These are phyloP conservation scores for Parnassius glacialis DNA, from an alignment of 2,888 invertebrate genomes.

Conservation along the genomic window DNA sequence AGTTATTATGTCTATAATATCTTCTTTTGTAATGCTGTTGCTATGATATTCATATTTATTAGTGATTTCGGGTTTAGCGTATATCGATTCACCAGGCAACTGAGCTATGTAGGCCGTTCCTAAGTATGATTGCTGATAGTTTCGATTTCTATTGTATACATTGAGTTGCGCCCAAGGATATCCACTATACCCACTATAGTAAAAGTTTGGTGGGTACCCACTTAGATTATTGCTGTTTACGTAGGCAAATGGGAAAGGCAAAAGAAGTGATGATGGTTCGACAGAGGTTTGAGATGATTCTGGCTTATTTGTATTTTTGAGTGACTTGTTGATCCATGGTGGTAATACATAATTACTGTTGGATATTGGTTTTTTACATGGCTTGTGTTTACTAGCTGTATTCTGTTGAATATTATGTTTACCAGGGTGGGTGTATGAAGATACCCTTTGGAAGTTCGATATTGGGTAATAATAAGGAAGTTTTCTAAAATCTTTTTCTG, in stretches of 20 bases:
- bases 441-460: conserved; percentile 49
- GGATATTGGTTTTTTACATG: conserved; percentile 29
- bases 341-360: conserved; percentile 25
- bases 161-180: conserved; percentile 44
- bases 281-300: conserved; percentile 35
- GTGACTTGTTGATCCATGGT: conserved; percentile 29
- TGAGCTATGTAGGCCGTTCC: conserved; percentile 31
- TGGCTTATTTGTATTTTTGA: conserved; percentile 30
- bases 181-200: conserved; percentile 31
- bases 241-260: conserved; percentile 57
- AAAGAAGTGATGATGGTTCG: conserved; percentile 41
- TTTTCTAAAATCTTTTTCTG: conserved; percentile 43
- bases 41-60: conserved; percentile 33
- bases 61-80: conserved; percentile 37
- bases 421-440: conserved; percentile 47
- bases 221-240: conserved; percentile 45
- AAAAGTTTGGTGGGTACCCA: conserved; percentile 34
- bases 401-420: conserved; percentile 14
- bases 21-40: conserved; percentile 26
- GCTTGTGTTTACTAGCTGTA: conserved; percentile 17
- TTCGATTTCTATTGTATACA: conserved; percentile 35
- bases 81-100: conserved; percentile 32
- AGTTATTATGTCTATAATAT: conserved; percentile 25
- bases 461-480: conserved; percentile 57
- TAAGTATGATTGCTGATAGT: conserved; percentile 35